Evolutionary conservation across 2,797 vertebrate species (phyloP).

Genomic region (Glossophaga mutica): DNA sequence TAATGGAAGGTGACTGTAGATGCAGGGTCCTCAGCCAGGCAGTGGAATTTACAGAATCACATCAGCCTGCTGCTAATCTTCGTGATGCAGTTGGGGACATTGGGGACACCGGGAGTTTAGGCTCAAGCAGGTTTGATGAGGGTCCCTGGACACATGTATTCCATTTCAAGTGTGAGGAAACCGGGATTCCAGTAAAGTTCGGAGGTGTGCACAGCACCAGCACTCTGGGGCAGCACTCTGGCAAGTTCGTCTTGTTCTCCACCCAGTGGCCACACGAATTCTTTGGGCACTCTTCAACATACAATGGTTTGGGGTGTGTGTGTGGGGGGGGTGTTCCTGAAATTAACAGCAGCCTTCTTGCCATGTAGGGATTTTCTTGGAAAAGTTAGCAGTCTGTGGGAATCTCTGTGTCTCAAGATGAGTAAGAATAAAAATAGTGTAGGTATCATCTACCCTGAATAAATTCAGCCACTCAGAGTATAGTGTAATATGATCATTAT

Average conservation of each 20-base stretch:
- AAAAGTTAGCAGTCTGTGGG: not conserved
- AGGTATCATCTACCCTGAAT: not conserved
- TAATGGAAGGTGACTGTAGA: not conserved
- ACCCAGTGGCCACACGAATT: not conserved
- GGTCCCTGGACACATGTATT: not conserved
- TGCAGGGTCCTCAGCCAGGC: not conserved
- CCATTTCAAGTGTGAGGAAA: not conserved
- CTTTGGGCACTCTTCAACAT: not conserved
- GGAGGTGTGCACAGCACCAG: not conserved
- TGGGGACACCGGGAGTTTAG: not conserved
- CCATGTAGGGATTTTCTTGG: not conserved
- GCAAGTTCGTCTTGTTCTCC: not conserved
- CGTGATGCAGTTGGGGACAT: not conserved
- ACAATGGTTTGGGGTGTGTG: not conserved
- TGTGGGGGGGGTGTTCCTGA: not conserved
- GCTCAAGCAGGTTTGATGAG: not conserved
- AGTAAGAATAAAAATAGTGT: not conserved
- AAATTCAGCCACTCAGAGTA: not conserved
- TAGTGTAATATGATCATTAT: not conserved
- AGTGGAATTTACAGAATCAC: slow-evolving; percentile 14
- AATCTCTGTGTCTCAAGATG: not conserved
- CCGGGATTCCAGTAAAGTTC: not conserved
- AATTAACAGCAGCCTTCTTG: not conserved
- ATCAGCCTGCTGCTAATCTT: not conserved
- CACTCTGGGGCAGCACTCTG: not conserved